Percentiles rank a stretch among this genome's conserved stretches.
phyloP scores from a whole-genome alignment of 1,140 invertebrate genomes.

The roundworm (Caenorhabditis elegans) region DNA sequence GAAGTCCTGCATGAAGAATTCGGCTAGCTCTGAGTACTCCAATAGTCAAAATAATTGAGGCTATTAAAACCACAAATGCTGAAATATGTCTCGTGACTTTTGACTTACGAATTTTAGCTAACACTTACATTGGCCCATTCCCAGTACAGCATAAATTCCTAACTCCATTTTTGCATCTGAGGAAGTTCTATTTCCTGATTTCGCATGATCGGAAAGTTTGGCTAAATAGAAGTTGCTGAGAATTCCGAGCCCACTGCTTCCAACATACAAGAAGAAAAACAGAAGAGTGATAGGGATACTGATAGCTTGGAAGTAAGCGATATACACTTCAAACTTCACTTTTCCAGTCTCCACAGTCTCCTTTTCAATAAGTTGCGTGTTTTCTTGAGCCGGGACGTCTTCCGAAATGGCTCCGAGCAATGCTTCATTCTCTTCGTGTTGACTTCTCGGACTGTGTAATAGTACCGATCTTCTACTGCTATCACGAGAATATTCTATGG shows the following conservation, averaged over 20 bases:
- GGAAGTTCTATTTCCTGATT: neutral
- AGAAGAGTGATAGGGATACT: constrained; percentile 53
- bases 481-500: neutral
- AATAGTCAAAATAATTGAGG: constrained; percentile 61
- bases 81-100: constrained; percentile 25
- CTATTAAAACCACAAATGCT: constrained; percentile 57
- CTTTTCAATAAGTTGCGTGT: constrained; percentile 51
- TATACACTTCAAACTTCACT: constrained; percentile 59
- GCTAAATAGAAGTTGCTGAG: constrained; percentile 66
- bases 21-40: constrained; percentile 73
- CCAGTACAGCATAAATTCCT: constrained; percentile 58
- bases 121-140: constrained; percentile 57
- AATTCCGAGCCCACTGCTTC: constrained; percentile 61
- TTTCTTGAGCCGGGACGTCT: neutral
- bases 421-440: constrained; percentile 31
- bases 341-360: constrained; percentile 61
- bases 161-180: constrained; percentile 45
- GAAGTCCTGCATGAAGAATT: constrained; percentile 76
- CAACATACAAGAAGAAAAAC: constrained; percentile 57
- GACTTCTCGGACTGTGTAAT: neutral
- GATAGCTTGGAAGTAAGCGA: constrained; percentile 65
- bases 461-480: neutral
- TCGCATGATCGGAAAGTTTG: constrained; percentile 67
- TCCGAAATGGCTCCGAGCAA: neutral
- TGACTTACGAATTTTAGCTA: no score